Conservation (phyloP, 1,140 invertebrate species). For the Pseudobourletiella spinata region DNA sequence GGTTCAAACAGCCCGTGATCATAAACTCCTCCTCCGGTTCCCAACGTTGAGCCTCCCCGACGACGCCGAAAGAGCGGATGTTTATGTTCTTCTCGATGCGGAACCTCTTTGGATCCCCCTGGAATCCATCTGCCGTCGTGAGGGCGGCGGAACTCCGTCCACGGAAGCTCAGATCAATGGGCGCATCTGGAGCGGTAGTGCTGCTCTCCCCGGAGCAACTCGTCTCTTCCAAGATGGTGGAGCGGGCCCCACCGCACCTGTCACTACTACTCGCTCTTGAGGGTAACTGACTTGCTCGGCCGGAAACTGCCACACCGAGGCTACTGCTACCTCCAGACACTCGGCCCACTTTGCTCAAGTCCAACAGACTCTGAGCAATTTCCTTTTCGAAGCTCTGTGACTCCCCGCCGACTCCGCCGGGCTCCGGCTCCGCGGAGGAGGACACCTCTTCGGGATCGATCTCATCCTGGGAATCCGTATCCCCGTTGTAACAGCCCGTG, state of each 20-base stretch:
- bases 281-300: too few relatives aligned
- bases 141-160: neutral
- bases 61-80: constrained; percentile 22
- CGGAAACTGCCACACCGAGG: neutral
- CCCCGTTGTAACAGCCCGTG: constrained; percentile 54
- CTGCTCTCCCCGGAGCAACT: neutral
- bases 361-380: constrained; percentile 73
- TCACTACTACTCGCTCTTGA: neutral
- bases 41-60: constrained; percentile 30
- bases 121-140: neutral
- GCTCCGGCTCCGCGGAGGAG: constrained; percentile 50
- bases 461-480: constrained; percentile 44
- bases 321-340: neutral
- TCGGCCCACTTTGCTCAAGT: constrained; percentile 44
- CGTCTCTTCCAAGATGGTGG: neutral
- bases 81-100: constrained; percentile 17
- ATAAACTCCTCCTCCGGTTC: constrained; percentile 25
- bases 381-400: constrained; percentile 68
- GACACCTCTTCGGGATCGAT: constrained; percentile 7
- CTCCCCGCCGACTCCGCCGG: constrained; percentile 45
- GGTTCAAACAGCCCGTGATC: constrained; percentile 20
- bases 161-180: constrained; percentile 29
- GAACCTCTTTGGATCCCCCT: neutral
- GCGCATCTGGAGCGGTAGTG: constrained; percentile 12
- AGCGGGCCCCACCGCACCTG: neutral